Percentiles rank a stretch among this genome's conserved stretches.
These are phyloP conservation scores for Nowickia ferox DNA, from an alignment of 2,888 invertebrate species.

Conservation along the genomic window DNA sequence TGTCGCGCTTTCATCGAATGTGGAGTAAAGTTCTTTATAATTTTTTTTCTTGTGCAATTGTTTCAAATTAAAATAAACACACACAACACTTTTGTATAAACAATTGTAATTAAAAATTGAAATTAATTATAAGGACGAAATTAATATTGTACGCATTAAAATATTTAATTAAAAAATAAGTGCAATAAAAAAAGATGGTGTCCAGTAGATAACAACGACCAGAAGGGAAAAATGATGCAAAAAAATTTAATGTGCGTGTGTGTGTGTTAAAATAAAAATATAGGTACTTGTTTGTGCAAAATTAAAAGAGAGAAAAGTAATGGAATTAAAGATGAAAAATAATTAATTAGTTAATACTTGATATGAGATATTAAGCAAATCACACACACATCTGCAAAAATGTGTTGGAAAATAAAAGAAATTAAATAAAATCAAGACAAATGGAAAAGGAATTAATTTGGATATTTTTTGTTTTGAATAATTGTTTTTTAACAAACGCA, in stretches of 20 bases:
- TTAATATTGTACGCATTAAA: not conserved
- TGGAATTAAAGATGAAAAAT: not conserved
- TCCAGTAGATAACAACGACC: not conserved
- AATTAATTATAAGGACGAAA: constrained; percentile 34
- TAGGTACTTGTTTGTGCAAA: not conserved
- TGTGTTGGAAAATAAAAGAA: not conserved
- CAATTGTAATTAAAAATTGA: constrained; percentile 42
- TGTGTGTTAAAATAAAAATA: not conserved
- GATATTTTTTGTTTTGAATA: too few relatives aligned
- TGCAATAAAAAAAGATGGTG: not conserved
- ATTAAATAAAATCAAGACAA: not conserved
- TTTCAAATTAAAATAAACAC: constrained; percentile 26
- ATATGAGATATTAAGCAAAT: not conserved
- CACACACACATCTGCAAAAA: not conserved
- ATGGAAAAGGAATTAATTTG: not conserved
- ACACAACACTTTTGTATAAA: constrained; percentile 3
- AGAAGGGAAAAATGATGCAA: not conserved
- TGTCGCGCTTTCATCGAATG: constrained; percentile 66
- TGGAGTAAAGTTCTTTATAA: constrained; percentile 15
- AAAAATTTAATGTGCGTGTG: not conserved
- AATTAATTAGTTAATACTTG: too few relatives aligned
- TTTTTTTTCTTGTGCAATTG: constrained; percentile 22
- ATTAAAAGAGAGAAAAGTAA: not conserved
- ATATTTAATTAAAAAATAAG: not conserved
- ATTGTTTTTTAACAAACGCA: not conserved